Conservation (phyloP, 2,113 vertebrate genomes). For the Oncorhynchus masou region DNA sequence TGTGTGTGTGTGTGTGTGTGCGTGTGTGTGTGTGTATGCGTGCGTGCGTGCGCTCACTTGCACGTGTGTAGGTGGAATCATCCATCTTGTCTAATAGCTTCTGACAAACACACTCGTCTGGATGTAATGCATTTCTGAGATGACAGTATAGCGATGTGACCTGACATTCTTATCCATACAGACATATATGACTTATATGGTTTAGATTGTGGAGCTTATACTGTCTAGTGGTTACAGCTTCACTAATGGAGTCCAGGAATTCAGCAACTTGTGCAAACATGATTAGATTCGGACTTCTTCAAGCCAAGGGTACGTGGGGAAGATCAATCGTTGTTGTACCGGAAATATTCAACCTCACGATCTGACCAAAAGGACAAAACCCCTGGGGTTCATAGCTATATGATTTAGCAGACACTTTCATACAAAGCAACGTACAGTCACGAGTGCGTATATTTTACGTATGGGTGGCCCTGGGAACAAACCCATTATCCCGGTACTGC, state of each 20-base stretch:
- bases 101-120: constrained; percentile 8
- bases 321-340: background rate
- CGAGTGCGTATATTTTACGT: no score
- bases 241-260: background rate
- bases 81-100: constrained; percentile 11
- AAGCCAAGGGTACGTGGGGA: background rate
- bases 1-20: no score
- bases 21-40: constrained; percentile 8
- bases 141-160: constrained; percentile 8
- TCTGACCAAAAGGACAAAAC: no score
- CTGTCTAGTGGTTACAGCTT: background rate
- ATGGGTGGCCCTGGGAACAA: no score
- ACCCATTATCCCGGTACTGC: no score
- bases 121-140: constrained; percentile 39
- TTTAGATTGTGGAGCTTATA: background rate
- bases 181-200: background rate
- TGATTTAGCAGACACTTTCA: no score
- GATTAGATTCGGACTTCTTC: background rate
- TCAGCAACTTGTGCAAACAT: background rate
- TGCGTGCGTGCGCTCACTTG: background rate
- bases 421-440: no score
- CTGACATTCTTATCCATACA: background rate
- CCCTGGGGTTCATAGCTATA: no score
- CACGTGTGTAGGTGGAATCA: constrained; percentile 21
- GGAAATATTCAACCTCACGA: no score